Evolutionary conservation across 2,797 vertebrate genomes (phyloP), one percentile per base, ranked within the genome.

Genomic region (Vireo griseus): DNA sequence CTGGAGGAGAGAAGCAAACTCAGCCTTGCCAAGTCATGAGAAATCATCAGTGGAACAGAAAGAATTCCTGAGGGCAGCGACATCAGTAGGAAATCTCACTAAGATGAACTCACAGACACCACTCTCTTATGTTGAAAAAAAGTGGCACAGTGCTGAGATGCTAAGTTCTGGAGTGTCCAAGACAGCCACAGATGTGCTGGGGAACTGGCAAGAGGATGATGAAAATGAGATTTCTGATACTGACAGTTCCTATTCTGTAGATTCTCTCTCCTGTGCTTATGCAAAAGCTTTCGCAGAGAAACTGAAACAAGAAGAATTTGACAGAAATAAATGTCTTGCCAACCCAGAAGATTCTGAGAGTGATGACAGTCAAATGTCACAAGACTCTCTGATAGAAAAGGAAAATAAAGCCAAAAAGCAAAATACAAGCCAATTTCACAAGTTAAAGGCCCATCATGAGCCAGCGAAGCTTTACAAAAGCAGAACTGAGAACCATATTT

Each of bases 171-270:
- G 47, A 33, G 24, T 86, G 93, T 94, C 95, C 96, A 97, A 68
- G 92, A 90, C 75, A 48, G 66, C 85, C 94, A 85, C 75, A 97
- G 97, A 98, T 83, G 88, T 94, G 25, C 57, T 98, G 78, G 94
- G 39, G 2, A 96, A 97, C 79, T 98, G 97, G 96, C 97, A 97
- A 74, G 98, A 97, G 62, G 97, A 98, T 82, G 94, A 97, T 20
- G 98, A 97, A 80, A 97, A 97, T 74, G 97, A 97, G 50, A 93
- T 95, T 18, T 99, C 99, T 62, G 99, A 99, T 82, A 98, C 98
- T 25, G 99, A 99, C 84, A 99, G 99, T 88, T 97, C 97, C 62
- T 99, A 98, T 96, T 99, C 99, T 51, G 94, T 99, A 33, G 99
- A 99, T 97, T 99, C 99, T 26, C 98, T 99, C 62, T 99, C 99